Evolutionary conservation across 2,888 invertebrate species (phyloP).

Genomic region (Chalcosyrphus nemorum): DNA sequence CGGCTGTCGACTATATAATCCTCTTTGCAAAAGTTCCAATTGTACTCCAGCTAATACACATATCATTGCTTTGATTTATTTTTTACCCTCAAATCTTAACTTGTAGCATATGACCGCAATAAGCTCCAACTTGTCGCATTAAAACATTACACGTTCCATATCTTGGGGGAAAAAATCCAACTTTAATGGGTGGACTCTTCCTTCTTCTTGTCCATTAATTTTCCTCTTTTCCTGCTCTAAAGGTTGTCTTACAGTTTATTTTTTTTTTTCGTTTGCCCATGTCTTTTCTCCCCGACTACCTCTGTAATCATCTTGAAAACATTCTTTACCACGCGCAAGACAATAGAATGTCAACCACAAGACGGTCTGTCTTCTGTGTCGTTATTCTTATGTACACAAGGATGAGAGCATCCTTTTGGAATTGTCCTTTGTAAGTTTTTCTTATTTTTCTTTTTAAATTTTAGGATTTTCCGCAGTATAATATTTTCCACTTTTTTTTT

Average conservation of each 20-base stretch:
- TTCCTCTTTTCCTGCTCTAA: slow-evolving; percentile 20
- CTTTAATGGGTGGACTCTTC: slow-evolving; percentile 55
- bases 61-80: not conserved
- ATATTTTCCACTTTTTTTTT: too few relatives aligned
- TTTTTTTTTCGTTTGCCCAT: not conserved
- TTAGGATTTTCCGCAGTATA: slow-evolving; percentile 56
- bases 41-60: not conserved
- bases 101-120: slow-evolving; percentile 12
- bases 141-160: slow-evolving; percentile 59
- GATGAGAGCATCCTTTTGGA: slow-evolving; percentile 8
- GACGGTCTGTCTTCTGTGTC: slow-evolving; percentile 53
- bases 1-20: too few relatives aligned
- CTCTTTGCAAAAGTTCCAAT: too few relatives aligned
- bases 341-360: slow-evolving; percentile 66
- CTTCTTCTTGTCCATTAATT: slow-evolving; percentile 63
- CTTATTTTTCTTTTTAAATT: slow-evolving; percentile 34
- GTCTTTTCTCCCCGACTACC: slow-evolving; percentile 1
- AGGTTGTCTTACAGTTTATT: slow-evolving; percentile 12
- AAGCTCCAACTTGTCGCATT: slow-evolving; percentile 27
- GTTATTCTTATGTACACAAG: slow-evolving; percentile 34
- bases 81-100: slow-evolving; percentile 16
- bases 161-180: slow-evolving; percentile 36
- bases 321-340: slow-evolving; percentile 63
- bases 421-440: not conserved
- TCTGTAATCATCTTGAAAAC: slow-evolving; percentile 64